Evolutionary conservation across 2,888 invertebrate genomes (phyloP).

Genomic region (Pyrocoelia pectoralis): DNA sequence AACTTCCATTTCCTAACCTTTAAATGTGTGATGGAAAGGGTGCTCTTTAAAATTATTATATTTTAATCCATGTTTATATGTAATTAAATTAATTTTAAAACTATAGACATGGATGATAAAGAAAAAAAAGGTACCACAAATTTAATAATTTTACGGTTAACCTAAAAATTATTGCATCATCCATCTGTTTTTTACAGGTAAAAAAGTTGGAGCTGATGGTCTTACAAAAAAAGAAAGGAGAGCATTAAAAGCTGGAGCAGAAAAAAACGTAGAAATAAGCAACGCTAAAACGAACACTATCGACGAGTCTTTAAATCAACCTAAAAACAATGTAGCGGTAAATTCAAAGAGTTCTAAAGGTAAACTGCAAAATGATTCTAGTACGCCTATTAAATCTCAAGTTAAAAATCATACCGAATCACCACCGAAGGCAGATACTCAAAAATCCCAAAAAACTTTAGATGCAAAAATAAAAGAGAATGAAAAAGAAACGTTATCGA

Average conservation of each 20-base stretch:
- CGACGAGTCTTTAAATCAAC: neutral
- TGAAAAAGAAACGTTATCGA: slow-evolving; percentile 58
- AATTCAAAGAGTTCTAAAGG: neutral
- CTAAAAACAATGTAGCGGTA: neutral
- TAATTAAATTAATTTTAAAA: too few species aligned
- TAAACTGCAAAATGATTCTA: neutral
- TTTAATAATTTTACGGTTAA: neutral
- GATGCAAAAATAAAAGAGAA: neutral
- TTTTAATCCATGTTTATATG: too few species aligned
- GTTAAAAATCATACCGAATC: neutral
- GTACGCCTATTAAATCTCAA: neutral
- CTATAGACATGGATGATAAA: neutral
- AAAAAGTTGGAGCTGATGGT: slow-evolving; percentile 44
- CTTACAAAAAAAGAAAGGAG: slow-evolving; percentile 53
- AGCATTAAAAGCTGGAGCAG: slow-evolving; percentile 48
- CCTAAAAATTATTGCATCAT: slow-evolving; percentile 26
- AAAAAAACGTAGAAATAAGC: slow-evolving; percentile 9
- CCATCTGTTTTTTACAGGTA: slow-evolving; percentile 19
- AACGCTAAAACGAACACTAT: neutral
- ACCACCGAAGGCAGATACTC: too few species aligned
- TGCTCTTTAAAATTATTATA: too few species aligned
- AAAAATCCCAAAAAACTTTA: neutral
- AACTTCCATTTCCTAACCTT: too few species aligned
- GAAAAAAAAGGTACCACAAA: neutral
- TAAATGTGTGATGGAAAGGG: too few species aligned